Percentiles rank a stretch among this genome's conserved stretches.
Conservation (phyloP, 2,888 invertebrate genomes). For the Orchesella flavescens region DNA sequence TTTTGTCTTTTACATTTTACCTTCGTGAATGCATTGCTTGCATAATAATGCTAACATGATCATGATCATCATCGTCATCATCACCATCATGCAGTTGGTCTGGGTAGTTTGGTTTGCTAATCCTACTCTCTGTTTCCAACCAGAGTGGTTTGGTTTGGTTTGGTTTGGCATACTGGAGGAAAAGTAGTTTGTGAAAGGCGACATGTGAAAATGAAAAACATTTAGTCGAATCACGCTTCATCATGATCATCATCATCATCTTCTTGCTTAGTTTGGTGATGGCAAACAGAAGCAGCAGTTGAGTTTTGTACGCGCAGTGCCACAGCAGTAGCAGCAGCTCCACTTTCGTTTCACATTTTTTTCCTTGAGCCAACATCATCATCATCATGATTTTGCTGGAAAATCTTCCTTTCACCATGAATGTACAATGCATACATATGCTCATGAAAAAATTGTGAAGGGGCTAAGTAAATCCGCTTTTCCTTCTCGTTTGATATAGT, state of each 20-base stretch:
- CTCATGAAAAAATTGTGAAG: too few species aligned
- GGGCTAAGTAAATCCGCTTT: too few species aligned
- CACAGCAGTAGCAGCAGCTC: not conserved
- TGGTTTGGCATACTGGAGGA: not conserved
- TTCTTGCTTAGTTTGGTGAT: slow-evolving; percentile 7
- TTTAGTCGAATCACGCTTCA: slow-evolving; percentile 20
- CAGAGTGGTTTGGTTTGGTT: not conserved
- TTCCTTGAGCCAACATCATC: not conserved
- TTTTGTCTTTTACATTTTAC: too few species aligned
- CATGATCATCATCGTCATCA: not conserved
- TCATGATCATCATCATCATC: not conserved
- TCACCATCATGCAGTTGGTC: not conserved
- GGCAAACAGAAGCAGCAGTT: not conserved
- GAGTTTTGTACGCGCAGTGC: not conserved
- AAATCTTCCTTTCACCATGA: not conserved
- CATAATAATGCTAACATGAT: not conserved
- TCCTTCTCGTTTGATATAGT: too few species aligned
- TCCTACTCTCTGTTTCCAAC: too few species aligned
- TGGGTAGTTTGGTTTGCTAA: not conserved
- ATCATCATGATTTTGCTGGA: not conserved
- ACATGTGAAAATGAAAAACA: slow-evolving; percentile 25
- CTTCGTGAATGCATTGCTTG: not conserved
- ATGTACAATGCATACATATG: too few species aligned
- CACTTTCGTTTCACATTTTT: not conserved
- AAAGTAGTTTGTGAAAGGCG: not conserved